These are phyloP conservation scores for Orchesella flavescens DNA, from an alignment of 2,888 invertebrate species.

Conservation along the genomic window DNA sequence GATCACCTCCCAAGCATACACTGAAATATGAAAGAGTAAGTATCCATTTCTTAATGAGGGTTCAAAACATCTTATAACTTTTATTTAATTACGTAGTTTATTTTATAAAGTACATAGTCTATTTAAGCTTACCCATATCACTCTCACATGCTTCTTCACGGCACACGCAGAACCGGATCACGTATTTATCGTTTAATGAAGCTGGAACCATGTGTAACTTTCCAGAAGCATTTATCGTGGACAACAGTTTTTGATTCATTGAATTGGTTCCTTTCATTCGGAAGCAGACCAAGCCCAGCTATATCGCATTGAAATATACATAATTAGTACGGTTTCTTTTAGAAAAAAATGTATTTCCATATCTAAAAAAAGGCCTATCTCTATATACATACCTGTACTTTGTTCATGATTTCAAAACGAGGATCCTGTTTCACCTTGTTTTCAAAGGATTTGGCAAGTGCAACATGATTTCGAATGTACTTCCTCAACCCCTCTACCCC, in stretches of 20 bases:
- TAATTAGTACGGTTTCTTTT: too few species aligned
- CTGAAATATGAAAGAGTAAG: conserved; percentile 72
- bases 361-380: too few species aligned
- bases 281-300: conserved; percentile 86
- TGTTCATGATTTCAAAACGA: conserved; percentile 92
- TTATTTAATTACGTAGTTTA: too few species aligned
- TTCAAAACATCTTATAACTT: too few species aligned
- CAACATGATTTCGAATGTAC: conserved; percentile 89
- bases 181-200: conserved; percentile 83
- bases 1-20: conserved; percentile 80
- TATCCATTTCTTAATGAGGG: too few species aligned
- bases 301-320: conserved; percentile 34
- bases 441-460: conserved; percentile 91
- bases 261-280: conserved; percentile 82
- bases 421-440: conserved; percentile 85
- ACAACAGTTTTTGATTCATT: conserved; percentile 84
- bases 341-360: too few species aligned
- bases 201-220: conserved; percentile 91
- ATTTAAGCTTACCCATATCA: conserved; percentile 68
- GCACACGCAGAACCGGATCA: conserved; percentile 86
- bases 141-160: conserved; percentile 83
- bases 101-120: conserved; percentile 60
- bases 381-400: conserved; percentile 77
- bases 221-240: conserved; percentile 87
- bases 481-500: conserved; percentile 81